phyloP scores from a whole-genome alignment of 2,113 vertebrate species.

The Synodontis membranacea region DNA sequence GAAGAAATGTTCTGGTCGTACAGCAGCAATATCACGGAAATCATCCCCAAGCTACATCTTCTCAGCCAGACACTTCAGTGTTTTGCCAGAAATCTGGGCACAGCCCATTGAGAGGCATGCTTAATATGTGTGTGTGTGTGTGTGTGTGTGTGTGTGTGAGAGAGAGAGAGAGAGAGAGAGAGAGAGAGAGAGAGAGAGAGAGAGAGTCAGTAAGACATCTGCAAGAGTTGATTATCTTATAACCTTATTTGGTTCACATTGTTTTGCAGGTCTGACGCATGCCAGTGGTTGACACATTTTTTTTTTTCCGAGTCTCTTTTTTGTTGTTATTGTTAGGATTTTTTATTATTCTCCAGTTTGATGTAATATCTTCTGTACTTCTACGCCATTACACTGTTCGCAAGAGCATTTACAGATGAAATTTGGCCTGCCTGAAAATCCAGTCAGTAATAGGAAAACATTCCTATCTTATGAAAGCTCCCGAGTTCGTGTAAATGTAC shows the following conservation, averaged over 20 bases:
- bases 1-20: neutral
- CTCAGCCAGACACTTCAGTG: slow-evolving; percentile 6
- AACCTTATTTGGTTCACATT: neutral
- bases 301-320: neutral
- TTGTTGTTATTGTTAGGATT: neutral
- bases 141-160: neutral
- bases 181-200: neutral
- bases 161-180: neutral
- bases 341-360: neutral
- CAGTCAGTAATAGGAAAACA: neutral
- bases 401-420: neutral
- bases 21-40: slow-evolving; percentile 10
- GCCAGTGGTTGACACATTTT: neutral
- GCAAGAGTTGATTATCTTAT: neutral
- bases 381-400: neutral
- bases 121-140: neutral
- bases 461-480: neutral
- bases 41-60: neutral
- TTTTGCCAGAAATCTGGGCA: slow-evolving; percentile 1
- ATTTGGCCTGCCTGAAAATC: neutral
- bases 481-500: neutral
- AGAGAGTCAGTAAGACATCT: neutral
- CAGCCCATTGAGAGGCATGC: neutral
- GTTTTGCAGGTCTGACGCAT: neutral
- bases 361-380: neutral